Evolutionary conservation across 2,113 vertebrate genomes (phyloP).

Genomic region (Rynchops niger): DNA sequence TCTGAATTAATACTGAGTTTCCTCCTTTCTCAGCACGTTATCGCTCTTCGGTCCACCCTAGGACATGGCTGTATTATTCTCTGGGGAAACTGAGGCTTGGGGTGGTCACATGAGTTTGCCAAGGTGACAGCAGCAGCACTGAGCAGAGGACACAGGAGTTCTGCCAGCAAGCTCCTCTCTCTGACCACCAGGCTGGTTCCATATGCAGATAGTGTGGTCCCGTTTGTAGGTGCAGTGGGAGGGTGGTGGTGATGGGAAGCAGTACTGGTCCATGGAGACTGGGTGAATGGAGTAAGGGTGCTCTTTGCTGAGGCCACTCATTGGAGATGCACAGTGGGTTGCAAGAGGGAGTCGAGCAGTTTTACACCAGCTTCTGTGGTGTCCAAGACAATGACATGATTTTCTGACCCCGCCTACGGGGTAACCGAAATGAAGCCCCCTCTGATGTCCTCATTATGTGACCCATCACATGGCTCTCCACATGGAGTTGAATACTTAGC

Average conservation of each 20-base stretch:
- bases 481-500: neutral
- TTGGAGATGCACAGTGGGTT: neutral
- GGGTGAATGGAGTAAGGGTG: neutral
- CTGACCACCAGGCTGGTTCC: neutral
- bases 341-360: neutral
- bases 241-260: neutral
- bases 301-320: neutral
- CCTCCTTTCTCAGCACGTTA: neutral
- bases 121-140: fast-evolving
- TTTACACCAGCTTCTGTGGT: neutral
- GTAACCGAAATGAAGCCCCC: neutral
- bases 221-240: neutral
- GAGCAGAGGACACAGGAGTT: neutral
- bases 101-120: neutral
- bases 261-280: neutral
- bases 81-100: neutral
- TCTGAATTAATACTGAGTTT: neutral
- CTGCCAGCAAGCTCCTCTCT: neutral
- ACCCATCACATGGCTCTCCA: neutral
- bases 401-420: neutral
- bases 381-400: neutral
- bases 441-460: neutral
- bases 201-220: neutral
- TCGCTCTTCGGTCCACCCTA: neutral
- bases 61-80: neutral